phyloP scores from a whole-genome alignment of 2,888 invertebrate species.

The Eupithecia exiguata region DNA sequence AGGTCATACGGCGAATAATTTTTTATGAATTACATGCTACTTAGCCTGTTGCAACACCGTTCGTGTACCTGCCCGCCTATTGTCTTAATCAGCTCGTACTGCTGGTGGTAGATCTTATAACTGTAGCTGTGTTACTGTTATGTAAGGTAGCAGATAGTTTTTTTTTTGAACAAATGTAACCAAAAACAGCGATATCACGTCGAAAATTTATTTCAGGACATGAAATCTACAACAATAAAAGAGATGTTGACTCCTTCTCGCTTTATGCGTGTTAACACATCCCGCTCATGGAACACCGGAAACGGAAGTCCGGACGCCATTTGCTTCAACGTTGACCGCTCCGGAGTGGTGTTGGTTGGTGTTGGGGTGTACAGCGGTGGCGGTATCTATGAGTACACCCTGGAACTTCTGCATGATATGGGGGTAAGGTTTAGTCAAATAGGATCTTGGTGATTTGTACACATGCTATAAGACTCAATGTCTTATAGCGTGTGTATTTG shows the following conservation, averaged over 20 bases:
- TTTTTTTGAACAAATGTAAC: neutral
- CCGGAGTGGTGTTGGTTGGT: constrained; percentile 95
- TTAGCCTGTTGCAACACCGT: no score
- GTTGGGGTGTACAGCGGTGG: constrained; percentile 95
- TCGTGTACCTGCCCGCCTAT: no score
- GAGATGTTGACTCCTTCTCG: constrained; percentile 94
- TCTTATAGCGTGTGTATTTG: neutral
- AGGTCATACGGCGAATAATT: no score
- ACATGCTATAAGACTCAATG: neutral
- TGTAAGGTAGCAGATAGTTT: no score
- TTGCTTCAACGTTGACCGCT: constrained; percentile 95
- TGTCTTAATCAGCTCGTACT: neutral
- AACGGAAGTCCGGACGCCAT: constrained; percentile 98
- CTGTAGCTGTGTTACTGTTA: no score
- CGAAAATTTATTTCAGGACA: constrained; percentile 71
- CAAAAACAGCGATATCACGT: neutral
- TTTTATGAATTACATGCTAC: neutral
- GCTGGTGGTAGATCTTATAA: neutral
- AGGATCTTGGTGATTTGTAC: neutral
- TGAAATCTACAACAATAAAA: constrained; percentile 87
- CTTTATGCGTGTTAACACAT: constrained; percentile 94
- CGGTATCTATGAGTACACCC: constrained; percentile 94
- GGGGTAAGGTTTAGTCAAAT: constrained; percentile 49
- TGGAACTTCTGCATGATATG: constrained; percentile 91
- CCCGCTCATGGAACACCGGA: constrained; percentile 97